Base-by-base conservation (phyloP, 2,888 invertebrate species). In the Stenchaetothrips biformis region DNA sequence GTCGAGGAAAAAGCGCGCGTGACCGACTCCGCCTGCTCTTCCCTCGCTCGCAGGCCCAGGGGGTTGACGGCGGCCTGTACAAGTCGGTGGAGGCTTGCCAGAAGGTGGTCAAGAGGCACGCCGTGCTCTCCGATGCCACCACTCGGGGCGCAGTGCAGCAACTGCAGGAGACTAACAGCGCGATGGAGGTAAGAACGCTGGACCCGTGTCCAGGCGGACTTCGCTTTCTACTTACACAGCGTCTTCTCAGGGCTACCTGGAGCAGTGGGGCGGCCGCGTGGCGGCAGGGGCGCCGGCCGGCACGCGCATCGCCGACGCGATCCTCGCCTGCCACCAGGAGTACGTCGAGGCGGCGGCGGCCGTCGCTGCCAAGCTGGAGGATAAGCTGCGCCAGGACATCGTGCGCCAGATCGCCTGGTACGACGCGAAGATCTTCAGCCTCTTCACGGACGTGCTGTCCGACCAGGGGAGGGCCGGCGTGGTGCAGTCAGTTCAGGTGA, bases 11-110 rank as follows among this genome's bases (percentile, higher is more conserved):
- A 37, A 4, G 37, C 4, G 37, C 37, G 37, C 1, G 37, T 37
- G 37, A 37, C 37, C 37, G 37, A 37, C 37, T 37, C 37, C 37
- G 37, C 37, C 37, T 4, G 37, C 59, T 59, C 59, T 13, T 16
- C 59, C 59, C 18, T 6, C 59, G 59, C 18, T 6, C 59, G 59
- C 67, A 25, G 25, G 25, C 21, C 67, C 67, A 74, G 25, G 67
- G 7, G 8, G 67, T 25, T 6, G 67, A 25, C 67, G 25, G 25
- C 67, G 11, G 0, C 11, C 8, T 74, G 25, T 74, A 25, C 21
- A 74, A 8, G 67, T 21, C 67, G 21, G 67, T 74, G 67, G 67
- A 74, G 67, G 25, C 67, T 8, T 74, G 67, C 67, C 67, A 74
- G 25, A 74, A 74, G 25, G 67, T 74, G 21, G 67, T 21, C 67